Evolutionary conservation across 2,797 vertebrate genomes (phyloP), one percentile per base, ranked within the genome.

Genomic region (Mionectes olivaceus): DNA sequence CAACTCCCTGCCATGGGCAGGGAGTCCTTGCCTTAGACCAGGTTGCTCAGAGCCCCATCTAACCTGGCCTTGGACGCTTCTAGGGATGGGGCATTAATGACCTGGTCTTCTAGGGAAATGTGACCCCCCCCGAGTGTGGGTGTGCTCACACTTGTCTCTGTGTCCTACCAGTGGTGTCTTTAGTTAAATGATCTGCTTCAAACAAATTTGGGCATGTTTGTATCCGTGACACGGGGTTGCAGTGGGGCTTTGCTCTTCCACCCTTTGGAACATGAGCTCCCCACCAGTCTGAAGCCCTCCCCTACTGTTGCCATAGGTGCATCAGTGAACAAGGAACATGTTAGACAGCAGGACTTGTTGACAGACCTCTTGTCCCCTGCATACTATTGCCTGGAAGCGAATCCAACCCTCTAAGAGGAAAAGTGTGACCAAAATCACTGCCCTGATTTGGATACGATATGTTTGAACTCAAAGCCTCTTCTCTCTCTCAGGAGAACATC

Each of bases 1-100:
- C 57, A 83, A 57, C 12, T 9, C 7, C 0, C 0, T 30, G 44
- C 11, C 35, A 1, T 13, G 35, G 19, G 32, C 4, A 6, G 41
- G 32, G 43, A 19, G 11, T 15, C 4, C 6, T 63, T 37, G 11
- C 28, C 24, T 19, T 21, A 39, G 24, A 25, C 6, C 56, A 63
- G 35, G 27, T 43, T 37, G 19, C 32, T 68, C 41, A 7, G 32
- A 37, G 33, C 33, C 56, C 56, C 7, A 4, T 59, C 56, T 33
- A 37, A 6, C 37, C 37, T 21, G 57, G 35, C 35, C 25, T 39
- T 28, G 57, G 9, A 39, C 18, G 19, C 25, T 39, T 7, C 35
- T 35, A 60, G 35, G 25, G 57, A 37, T 59, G 56, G 33, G 33
- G 5, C 56, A 60, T 60, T 39, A 39, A 56, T 75, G 49, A 30